Evolutionary conservation across 1,140 invertebrate genomes (phyloP).

Genomic region (Apis florea): DNA sequence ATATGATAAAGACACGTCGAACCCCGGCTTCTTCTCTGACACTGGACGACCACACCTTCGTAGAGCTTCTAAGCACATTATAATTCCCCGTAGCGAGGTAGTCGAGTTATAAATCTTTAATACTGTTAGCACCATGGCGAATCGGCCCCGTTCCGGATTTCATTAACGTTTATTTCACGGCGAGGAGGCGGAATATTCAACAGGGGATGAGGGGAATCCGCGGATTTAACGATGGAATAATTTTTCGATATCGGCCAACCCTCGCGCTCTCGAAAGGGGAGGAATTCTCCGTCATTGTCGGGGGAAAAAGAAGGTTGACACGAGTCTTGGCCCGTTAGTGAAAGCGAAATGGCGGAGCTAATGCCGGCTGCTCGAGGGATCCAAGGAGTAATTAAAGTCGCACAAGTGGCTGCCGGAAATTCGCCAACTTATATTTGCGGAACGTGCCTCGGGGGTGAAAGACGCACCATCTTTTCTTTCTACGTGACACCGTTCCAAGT

Average conservation of each 20-base stretch:
- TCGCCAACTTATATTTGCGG: slow-evolving; percentile 43
- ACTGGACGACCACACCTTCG: slow-evolving; percentile 61
- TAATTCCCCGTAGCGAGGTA: slow-evolving; percentile 66
- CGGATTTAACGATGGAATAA: slow-evolving; percentile 1
- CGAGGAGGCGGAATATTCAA: neutral
- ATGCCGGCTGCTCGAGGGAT: neutral
- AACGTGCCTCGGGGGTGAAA: slow-evolving; percentile 14
- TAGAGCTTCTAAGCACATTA: slow-evolving; percentile 74
- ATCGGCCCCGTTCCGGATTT: slow-evolving; percentile 58
- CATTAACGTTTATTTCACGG: slow-evolving; percentile 57
- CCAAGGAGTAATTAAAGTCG: slow-evolving; percentile 26
- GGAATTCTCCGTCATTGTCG: neutral
- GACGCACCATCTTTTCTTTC: neutral
- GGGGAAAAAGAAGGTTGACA: too few species aligned
- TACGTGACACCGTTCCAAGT: neutral
- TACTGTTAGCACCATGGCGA: slow-evolving; percentile 69
- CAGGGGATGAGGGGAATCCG: neutral
- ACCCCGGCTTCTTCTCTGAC: neutral
- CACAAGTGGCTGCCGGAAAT: slow-evolving; percentile 14
- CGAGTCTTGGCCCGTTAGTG: neutral
- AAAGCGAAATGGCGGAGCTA: neutral
- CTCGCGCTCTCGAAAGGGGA: neutral
- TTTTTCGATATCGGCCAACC: neutral
- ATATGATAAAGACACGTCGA: neutral
- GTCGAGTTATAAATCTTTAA: slow-evolving; percentile 71